Evolutionary conservation across 2,888 invertebrate species (phyloP).

Genomic region (Tyria jacobaeae): DNA sequence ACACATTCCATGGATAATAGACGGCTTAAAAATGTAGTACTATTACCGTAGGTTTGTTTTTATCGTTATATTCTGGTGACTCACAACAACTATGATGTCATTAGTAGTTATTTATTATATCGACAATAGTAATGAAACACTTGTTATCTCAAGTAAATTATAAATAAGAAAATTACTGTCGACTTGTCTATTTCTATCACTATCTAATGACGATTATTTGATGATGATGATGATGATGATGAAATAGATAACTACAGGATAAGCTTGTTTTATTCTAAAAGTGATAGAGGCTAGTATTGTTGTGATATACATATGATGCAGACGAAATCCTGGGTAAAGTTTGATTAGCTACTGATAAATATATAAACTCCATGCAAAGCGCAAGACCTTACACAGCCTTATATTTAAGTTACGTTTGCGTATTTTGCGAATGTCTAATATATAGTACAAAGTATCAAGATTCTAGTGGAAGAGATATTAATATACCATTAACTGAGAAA

Average conservation of each 20-base stretch:
- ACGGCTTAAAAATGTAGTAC: constrained; percentile 40
- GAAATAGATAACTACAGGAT: not conserved
- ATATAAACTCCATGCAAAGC: not conserved
- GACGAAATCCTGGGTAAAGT: not conserved
- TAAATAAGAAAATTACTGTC: not conserved
- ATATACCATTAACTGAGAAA: constrained; percentile 43
- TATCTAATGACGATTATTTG: not conserved
- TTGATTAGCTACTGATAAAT: not conserved
- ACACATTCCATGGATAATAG: constrained; percentile 70
- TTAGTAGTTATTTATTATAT: constrained; percentile 7
- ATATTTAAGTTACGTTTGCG: not conserved
- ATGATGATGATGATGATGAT: too few species aligned
- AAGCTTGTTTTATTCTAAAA: not conserved
- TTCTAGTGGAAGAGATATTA: not conserved
- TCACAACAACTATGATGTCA: constrained; percentile 32
- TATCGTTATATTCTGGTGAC: constrained; percentile 21
- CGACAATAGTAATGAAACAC: constrained; percentile 26
- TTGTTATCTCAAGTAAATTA: not conserved
- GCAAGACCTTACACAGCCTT: not conserved
- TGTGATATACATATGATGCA: not conserved
- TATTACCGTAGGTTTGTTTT: constrained; percentile 14
- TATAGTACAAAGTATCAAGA: not conserved
- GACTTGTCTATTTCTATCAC: not conserved
- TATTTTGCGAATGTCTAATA: not conserved
- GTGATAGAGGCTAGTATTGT: not conserved